These are phyloP conservation scores for Parthenolecanium corni DNA, from an alignment of 2,888 invertebrate genomes.

Conservation along the genomic window DNA sequence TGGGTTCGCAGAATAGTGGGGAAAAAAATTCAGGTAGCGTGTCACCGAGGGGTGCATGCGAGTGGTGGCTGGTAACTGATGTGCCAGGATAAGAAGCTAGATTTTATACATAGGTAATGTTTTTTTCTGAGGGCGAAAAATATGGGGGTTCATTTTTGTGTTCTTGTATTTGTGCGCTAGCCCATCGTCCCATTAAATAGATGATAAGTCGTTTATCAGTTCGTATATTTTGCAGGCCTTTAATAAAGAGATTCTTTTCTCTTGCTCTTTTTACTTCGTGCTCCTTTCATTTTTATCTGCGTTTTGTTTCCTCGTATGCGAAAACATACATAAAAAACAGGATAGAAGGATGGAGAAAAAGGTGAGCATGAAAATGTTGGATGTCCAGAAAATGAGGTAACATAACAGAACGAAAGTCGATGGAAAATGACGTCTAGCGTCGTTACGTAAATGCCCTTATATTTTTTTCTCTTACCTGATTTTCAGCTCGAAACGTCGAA, in stretches of 20 bases:
- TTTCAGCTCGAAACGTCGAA: too few species aligned
- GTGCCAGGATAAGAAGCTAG: constrained; percentile 7
- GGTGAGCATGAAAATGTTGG: neutral
- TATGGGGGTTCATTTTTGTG: neutral
- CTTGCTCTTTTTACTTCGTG: neutral
- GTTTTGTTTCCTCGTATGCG: too few species aligned
- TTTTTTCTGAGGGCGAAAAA: too few species aligned
- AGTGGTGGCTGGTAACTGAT: constrained; percentile 3
- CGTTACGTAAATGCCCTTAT: too few species aligned
- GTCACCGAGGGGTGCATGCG: constrained; percentile 11
- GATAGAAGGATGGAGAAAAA: neutral
- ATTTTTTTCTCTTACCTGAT: too few species aligned
- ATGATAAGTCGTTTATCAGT: constrained; percentile 12
- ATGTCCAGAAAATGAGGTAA: neutral
- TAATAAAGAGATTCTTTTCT: constrained; percentile 11
- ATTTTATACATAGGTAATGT: too few species aligned
- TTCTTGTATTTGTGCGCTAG: too few species aligned
- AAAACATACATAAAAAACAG: too few species aligned
- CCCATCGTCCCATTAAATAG: constrained; percentile 3
- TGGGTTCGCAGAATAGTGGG: neutral
- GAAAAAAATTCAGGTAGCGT: constrained; percentile 16
- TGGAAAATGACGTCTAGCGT: too few species aligned
- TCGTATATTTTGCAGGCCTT: neutral
- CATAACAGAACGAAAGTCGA: too few species aligned
- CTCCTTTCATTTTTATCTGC: neutral